A percentile compares a stretch with the other conserved stretches of the same genome.
phyloP scores from a whole-genome alignment of 2,113 vertebrate genomes.

The Psophia crepitans region DNA sequence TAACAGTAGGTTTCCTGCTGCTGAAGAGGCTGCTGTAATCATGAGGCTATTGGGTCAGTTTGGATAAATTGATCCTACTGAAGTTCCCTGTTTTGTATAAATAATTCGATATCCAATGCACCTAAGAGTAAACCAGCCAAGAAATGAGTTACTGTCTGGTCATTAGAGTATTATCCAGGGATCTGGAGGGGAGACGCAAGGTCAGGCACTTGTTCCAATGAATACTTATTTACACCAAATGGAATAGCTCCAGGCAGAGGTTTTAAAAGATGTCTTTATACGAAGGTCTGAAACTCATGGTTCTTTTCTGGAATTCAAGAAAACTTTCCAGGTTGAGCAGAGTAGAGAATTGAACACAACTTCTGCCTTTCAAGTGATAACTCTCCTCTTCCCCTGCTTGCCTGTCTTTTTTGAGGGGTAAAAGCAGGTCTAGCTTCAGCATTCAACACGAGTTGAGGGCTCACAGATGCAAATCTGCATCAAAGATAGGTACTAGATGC shows the following conservation, averaged over 20 bases:
- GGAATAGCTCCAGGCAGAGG: not conserved
- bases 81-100: not conserved
- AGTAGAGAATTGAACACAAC: not conserved
- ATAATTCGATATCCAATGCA: not conserved
- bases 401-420: not conserved
- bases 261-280: not conserved
- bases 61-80: not conserved
- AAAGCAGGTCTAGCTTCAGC: not conserved
- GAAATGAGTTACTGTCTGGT: not conserved
- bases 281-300: not conserved
- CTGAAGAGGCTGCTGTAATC: not conserved
- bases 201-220: not conserved
- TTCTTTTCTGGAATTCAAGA: not conserved
- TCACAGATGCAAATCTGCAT: not conserved
- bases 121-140: not conserved
- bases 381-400: not conserved
- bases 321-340: not conserved
- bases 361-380: not conserved
- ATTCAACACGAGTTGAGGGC: not conserved
- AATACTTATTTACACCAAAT: not conserved
- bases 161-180: not conserved
- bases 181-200: not conserved
- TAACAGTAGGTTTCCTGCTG: not conserved
- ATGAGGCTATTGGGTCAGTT: not conserved
- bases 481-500: not conserved